These are phyloP conservation scores for Sarotherodon lohbergeri DNA, from an alignment of 2,113 vertebrate genomes.

Conservation along the genomic window DNA sequence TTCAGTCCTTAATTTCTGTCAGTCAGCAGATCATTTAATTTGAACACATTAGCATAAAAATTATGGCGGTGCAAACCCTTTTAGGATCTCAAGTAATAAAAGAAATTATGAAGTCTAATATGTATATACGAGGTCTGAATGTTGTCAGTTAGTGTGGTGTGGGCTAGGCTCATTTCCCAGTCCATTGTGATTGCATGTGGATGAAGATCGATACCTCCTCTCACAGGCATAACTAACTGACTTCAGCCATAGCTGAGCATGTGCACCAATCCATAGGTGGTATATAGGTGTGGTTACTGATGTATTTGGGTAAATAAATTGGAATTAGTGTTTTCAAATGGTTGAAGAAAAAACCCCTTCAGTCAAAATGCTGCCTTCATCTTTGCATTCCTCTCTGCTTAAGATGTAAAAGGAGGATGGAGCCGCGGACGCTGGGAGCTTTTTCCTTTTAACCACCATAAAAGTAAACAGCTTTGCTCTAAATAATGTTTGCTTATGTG, in stretches of 20 bases:
- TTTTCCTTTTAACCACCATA: not conserved
- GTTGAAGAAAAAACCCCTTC: not conserved
- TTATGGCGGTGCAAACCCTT: not conserved
- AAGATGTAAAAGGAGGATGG: not conserved
- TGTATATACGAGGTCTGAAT: not conserved
- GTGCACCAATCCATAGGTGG: not conserved
- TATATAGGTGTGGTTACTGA: not conserved
- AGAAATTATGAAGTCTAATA: not conserved
- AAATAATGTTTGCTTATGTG: not conserved
- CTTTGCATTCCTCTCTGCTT: not conserved
- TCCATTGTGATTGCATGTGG: not conserved
- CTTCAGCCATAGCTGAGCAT: not conserved
- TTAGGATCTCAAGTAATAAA: not conserved
- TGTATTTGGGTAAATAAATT: not conserved
- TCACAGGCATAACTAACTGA: not conserved
- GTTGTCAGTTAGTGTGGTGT: not conserved
- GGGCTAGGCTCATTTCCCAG: not conserved
- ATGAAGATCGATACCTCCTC: conserved; percentile 18
- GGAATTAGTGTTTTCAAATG: not conserved
- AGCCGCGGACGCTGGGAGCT: not conserved
- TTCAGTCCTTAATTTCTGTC: not conserved
- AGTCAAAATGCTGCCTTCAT: not conserved
- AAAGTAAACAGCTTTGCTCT: not conserved
- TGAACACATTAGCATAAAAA: not conserved
- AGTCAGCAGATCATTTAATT: not conserved